These are phyloP conservation scores for Mus minutoides DNA, from an alignment of 2,797 vertebrate species.

Conservation along the genomic window DNA sequence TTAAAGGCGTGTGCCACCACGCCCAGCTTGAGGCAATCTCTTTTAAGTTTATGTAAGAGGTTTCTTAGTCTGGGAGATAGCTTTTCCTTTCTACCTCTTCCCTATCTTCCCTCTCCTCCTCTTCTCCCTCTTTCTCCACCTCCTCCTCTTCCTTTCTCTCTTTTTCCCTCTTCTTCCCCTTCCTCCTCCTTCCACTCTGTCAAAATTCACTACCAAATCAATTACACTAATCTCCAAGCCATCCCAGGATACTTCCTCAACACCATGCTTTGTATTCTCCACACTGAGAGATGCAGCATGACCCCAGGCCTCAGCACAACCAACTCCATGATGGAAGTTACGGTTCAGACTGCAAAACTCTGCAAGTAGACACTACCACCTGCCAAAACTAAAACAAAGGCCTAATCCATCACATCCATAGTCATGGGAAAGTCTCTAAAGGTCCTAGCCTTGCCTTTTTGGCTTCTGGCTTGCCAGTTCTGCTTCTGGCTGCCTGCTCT, in stretches of 20 bases:
- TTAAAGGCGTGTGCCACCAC: background rate
- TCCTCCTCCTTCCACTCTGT: background rate
- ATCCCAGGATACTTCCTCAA: background rate
- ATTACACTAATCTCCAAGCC: background rate
- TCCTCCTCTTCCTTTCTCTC: background rate
- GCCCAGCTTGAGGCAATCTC: background rate
- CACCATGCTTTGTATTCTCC: background rate
- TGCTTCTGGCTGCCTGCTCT: background rate
- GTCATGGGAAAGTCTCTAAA: background rate
- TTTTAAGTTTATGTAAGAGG: background rate
- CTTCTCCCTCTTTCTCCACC: background rate
- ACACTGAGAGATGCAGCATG: background rate
- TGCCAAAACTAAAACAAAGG: background rate
- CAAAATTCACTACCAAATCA: background rate
- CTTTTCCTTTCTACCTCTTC: background rate
- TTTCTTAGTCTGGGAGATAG: background rate
- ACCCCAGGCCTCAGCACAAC: background rate
- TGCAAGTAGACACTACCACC: background rate
- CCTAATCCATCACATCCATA: background rate
- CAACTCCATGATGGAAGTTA: background rate
- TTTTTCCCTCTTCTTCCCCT: background rate
- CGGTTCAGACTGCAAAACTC: background rate
- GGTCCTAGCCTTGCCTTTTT: background rate
- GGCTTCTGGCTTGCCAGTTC: background rate
- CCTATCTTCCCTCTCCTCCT: background rate